Evolutionary conservation across 2,797 vertebrate species (phyloP), one percentile per base, ranked within the genome.

Genomic region (Falco columbarius): DNA sequence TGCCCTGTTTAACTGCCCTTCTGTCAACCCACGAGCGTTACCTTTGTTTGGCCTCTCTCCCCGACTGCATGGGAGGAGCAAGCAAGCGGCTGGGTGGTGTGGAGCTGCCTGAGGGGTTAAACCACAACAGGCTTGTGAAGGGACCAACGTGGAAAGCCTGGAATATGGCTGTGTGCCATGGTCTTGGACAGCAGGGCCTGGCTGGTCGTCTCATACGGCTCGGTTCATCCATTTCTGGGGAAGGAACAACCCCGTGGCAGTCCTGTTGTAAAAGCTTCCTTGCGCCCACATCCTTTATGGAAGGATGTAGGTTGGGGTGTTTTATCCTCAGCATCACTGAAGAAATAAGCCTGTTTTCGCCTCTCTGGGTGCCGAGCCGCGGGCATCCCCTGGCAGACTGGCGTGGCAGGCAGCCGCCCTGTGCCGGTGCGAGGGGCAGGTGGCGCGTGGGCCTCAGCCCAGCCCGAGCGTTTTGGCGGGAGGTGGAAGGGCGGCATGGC

Each of bases 281-380:
- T 1, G 0, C 5, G 1, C 20, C 44, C 15, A 2, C 0, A 0
- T 40, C 49, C 21, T 34, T 56, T 51, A 27, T 3, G 0, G 0
- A 56, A 44, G 32, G 49, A 5, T 30, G 16, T 67, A 22, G 9
- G 67, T 49, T 49, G 40, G 14, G 19, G 15, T 66, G 32, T 2
- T 58, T 38, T 44, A n/a, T 44, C 49, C 55, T 56, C 29, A 19
- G 34, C 12, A 5, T 6, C 32, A 7, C 52, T 72, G 67, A 79
- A 27, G 38, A n/a, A 32, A 44, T 20, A 56, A 13, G 7, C 5
- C 38, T 5, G 1, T 7, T 82, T 26, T 24, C 15, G 11, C 34
- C 17, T 26, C 27, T 42, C 15, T 32, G 40, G 22, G n/a, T 66
- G 18, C 46, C n/a, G 51, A 54, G 46, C 20, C 4, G 10, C 6